Percentiles rank a stretch among this genome's conserved stretches.
phyloP scores from a whole-genome alignment of 2,797 vertebrate species.

The Spheniscus humboldti region DNA sequence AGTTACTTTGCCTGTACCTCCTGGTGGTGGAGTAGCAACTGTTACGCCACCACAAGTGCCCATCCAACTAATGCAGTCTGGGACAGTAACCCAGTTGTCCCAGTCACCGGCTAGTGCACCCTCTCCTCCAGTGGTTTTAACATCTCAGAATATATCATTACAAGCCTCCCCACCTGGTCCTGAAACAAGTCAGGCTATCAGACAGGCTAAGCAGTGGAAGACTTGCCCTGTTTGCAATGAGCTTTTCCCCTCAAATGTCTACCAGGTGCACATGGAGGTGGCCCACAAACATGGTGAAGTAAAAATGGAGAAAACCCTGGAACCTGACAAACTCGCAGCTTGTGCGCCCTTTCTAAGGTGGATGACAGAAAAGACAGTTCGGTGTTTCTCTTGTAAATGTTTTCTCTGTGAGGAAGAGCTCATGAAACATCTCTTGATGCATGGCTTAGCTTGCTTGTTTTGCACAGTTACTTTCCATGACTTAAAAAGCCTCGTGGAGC shows the following conservation, averaged over 20 bases:
- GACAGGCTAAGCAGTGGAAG: constrained; percentile 93
- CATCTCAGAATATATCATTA: constrained; percentile 31
- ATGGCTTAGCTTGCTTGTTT: constrained; percentile 92
- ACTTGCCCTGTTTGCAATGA: constrained; percentile 95
- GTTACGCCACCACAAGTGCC: constrained; percentile 76
- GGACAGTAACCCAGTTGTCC: constrained; percentile 71
- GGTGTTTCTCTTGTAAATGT: constrained; percentile 88
- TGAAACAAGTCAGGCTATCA: constrained; percentile 46
- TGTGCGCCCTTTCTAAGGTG: constrained; percentile 88
- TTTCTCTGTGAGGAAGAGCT: constrained; percentile 86
- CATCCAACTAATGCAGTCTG: constrained; percentile 74
- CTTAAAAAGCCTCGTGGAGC: constrained; percentile 85
- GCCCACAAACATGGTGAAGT: constrained; percentile 79
- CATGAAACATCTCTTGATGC: constrained; percentile 87
- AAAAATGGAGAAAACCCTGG: constrained; percentile 14
- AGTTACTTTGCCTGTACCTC: constrained; percentile 76
- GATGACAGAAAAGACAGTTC: constrained; percentile 89
- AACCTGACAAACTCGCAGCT: constrained; percentile 85
- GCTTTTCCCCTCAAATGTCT: constrained; percentile 93
- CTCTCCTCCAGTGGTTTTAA: constrained; percentile 52
- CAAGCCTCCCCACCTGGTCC: constrained; percentile 16
- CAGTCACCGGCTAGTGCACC: constrained; percentile 55
- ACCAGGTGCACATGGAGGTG: constrained; percentile 90
- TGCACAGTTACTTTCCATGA: constrained; percentile 90
- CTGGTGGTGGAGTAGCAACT: constrained; percentile 64